These are phyloP conservation scores for Mesembrinibis cayennensis DNA, from an alignment of 2,113 vertebrate species.

Conservation along the genomic window DNA sequence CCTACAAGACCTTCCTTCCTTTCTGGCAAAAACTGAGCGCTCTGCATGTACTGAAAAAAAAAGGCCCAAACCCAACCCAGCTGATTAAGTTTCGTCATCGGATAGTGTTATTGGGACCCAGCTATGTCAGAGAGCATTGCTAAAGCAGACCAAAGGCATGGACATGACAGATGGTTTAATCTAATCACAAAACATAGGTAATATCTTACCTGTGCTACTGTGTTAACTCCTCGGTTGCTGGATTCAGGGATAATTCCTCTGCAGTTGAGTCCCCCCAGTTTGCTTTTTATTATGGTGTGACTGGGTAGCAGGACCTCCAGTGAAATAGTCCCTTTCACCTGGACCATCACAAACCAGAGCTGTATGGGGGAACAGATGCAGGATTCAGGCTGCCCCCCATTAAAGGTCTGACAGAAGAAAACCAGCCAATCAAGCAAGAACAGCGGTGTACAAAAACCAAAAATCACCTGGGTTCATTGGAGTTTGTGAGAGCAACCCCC, in stretches of 20 bases:
- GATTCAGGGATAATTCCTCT: neutral
- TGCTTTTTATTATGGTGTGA: neutral
- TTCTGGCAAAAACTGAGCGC: neutral
- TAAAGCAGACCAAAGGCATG: neutral
- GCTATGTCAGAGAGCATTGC: neutral
- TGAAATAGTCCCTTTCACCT: neutral
- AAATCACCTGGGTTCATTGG: neutral
- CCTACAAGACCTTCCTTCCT: neutral
- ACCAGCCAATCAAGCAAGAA: neutral
- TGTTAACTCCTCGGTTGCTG: neutral
- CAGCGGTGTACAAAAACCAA: accelerated
- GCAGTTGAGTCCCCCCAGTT: neutral
- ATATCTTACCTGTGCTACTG: neutral
- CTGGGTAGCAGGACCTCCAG: neutral
- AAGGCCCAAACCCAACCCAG: neutral
- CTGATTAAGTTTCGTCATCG: neutral
- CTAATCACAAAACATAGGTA: neutral
- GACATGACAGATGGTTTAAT: neutral
- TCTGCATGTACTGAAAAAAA: neutral
- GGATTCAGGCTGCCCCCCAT: neutral
- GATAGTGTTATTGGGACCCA: neutral
- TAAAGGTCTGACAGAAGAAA: neutral
- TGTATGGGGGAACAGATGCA: neutral
- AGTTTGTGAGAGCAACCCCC: neutral
- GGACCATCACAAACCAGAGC: neutral